A percentile compares a stretch with the other conserved stretches of the same genome.
These are phyloP conservation scores for Xerus inauris DNA, from an alignment of 2,113 vertebrate species.

Conservation along the genomic window DNA sequence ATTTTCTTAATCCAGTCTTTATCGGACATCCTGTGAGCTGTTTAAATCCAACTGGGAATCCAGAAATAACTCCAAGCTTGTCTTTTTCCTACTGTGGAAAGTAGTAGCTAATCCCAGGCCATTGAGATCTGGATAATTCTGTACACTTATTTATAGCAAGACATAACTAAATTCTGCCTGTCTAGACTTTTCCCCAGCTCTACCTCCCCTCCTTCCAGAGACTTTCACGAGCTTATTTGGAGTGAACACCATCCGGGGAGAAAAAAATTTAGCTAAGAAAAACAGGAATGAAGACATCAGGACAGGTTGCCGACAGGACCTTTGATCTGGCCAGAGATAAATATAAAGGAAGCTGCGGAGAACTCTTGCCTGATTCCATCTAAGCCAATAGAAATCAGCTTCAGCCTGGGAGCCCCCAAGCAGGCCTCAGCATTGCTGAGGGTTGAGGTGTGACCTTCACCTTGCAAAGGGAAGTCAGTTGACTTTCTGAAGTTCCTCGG, in stretches of 20 bases:
- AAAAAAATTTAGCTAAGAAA: slow-evolving; percentile 36
- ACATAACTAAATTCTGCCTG: background rate
- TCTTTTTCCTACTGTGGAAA: slow-evolving; percentile 22
- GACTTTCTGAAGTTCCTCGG: background rate
- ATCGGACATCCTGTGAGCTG: background rate
- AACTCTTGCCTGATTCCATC: slow-evolving; percentile 11
- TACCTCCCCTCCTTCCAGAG: background rate
- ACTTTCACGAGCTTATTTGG: slow-evolving; percentile 59
- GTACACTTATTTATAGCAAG: slow-evolving; percentile 24
- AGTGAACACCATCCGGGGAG: background rate
- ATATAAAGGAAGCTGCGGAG: slow-evolving; percentile 59
- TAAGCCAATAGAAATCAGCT: background rate
- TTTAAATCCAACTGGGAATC: background rate
- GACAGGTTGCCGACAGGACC: slow-evolving; percentile 75
- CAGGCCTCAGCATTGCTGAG: background rate
- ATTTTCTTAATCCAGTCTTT: background rate
- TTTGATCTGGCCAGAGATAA: slow-evolving; percentile 78
- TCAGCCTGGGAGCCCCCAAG: accelerated
- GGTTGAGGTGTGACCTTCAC: background rate
- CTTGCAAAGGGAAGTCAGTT: background rate
- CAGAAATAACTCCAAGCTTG: slow-evolving; percentile 15
- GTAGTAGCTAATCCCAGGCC: background rate
- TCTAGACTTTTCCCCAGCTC: background rate
- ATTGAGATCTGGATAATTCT: background rate
- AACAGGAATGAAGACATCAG: slow-evolving; percentile 72